phyloP scores from a whole-genome alignment of 2,888 invertebrate genomes.

The Campoplex capitator region DNA sequence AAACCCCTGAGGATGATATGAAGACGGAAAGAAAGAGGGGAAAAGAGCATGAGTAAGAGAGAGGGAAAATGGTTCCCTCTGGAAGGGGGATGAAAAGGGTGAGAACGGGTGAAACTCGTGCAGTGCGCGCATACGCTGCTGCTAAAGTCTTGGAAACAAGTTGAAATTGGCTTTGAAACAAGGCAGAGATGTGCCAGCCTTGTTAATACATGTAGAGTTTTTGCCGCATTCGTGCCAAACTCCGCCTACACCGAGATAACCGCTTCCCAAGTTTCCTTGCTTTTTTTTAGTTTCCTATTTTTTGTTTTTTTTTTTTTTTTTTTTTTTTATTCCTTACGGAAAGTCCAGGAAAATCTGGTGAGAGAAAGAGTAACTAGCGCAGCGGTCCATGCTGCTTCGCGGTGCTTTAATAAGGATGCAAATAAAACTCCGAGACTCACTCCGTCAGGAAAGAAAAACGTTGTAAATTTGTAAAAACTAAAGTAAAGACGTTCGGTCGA shows the following conservation, averaged over 20 bases:
- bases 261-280: constrained; percentile 65
- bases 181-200: constrained; percentile 56
- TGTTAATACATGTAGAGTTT: constrained; percentile 68
- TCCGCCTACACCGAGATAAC: constrained; percentile 58
- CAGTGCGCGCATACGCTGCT: constrained; percentile 44
- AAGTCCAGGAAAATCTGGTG: constrained; percentile 13
- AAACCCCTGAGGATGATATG: constrained; percentile 56
- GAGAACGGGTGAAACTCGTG: constrained; percentile 52
- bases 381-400: constrained; percentile 21
- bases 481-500: constrained; percentile 43
- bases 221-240: constrained; percentile 52
- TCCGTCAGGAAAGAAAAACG: constrained; percentile 20
- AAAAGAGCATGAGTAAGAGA: constrained; percentile 3
- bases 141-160: constrained; percentile 63
- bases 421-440: constrained; percentile 57
- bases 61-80: constrained; percentile 34
- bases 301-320: constrained; percentile 54
- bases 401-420: constrained; percentile 66
- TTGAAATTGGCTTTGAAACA: constrained; percentile 70
- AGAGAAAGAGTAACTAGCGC: constrained; percentile 48
- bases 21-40: constrained; percentile 31
- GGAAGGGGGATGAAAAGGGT: constrained; percentile 22
- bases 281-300: constrained; percentile 30
- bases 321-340: constrained; percentile 41
- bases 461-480: constrained; percentile 58